Conservation (phyloP, 2,888 invertebrate species). For the Chrysodeixis includens region DNA sequence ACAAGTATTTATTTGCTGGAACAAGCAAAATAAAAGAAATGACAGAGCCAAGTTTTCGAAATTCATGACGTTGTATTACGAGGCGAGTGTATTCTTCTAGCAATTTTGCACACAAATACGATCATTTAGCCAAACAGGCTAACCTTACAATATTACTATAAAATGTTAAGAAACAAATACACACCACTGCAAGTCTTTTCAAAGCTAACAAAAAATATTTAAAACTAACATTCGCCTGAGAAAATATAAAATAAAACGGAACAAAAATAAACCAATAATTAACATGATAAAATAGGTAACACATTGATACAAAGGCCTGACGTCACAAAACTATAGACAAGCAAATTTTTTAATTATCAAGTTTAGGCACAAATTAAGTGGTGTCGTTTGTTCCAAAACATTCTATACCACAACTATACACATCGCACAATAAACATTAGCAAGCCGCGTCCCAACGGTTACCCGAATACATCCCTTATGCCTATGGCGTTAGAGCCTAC, state of each 20-base stretch:
- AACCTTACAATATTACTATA: conserved; percentile 22
- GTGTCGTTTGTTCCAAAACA: conserved; percentile 31
- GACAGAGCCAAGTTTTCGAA: too few species aligned
- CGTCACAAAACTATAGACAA: neutral
- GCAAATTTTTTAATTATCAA: too few species aligned
- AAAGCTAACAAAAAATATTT: too few species aligned
- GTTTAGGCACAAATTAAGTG: neutral
- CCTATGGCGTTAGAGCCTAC: conserved; percentile 53
- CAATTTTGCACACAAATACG: conserved; percentile 56
- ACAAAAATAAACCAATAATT: too few species aligned
- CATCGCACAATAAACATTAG: conserved; percentile 43
- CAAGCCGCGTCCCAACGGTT: conserved; percentile 42
- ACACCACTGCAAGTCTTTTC: too few species aligned
- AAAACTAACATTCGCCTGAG: too few species aligned
- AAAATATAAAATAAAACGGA: too few species aligned
- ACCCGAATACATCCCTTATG: conserved; percentile 57
- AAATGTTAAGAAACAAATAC: conserved; percentile 29
- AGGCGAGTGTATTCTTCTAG: conserved; percentile 2
- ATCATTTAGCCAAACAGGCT: conserved; percentile 57
- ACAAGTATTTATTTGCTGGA: too few species aligned
- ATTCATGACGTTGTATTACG: too few species aligned
- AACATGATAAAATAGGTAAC: too few species aligned
- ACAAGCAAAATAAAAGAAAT: too few species aligned
- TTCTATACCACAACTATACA: conserved; percentile 14
- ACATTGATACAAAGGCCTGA: neutral